These are phyloP conservation scores for Larimichthys crocea DNA, from an alignment of 2,113 vertebrate species.

Conservation along the genomic window DNA sequence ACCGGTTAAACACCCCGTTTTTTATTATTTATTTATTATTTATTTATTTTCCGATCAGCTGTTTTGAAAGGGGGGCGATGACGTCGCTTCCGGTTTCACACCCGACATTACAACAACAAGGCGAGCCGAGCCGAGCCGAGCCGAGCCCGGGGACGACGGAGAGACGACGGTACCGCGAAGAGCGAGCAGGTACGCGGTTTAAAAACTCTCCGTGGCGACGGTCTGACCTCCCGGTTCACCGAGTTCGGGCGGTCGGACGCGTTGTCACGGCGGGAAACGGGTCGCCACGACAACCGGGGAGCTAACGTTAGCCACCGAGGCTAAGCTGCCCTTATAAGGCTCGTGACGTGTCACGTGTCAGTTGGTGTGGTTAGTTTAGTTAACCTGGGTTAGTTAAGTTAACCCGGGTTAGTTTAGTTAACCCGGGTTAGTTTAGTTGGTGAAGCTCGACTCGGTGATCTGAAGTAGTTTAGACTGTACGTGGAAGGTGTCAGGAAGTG, in stretches of 20 bases:
- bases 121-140: neutral
- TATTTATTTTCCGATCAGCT: slow-evolving; percentile 49
- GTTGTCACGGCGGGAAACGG: slow-evolving; percentile 24
- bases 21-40: no score
- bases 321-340: slow-evolving; percentile 7
- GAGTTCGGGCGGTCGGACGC: neutral
- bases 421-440: no score
- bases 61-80: slow-evolving; percentile 27
- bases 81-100: slow-evolving; percentile 75
- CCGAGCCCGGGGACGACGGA: neutral
- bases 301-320: slow-evolving; percentile 54
- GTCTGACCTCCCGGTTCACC: rapidly evolving
- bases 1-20: no score
- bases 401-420: no score
- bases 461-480: slow-evolving; percentile 41
- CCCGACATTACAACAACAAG: slow-evolving; percentile 72
- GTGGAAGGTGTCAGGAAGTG: slow-evolving; percentile 54
- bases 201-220: rapidly evolving
- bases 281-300: neutral
- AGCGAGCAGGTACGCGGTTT: slow-evolving; percentile 31
- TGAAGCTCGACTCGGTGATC: neutral
- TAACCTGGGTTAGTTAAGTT: neutral
- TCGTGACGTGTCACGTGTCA: no score
- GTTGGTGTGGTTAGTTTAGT: neutral
- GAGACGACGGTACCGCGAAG: neutral